These are phyloP conservation scores for Lasioglossum figueresi DNA, from an alignment of 2,888 invertebrate genomes.

Conservation along the genomic window DNA sequence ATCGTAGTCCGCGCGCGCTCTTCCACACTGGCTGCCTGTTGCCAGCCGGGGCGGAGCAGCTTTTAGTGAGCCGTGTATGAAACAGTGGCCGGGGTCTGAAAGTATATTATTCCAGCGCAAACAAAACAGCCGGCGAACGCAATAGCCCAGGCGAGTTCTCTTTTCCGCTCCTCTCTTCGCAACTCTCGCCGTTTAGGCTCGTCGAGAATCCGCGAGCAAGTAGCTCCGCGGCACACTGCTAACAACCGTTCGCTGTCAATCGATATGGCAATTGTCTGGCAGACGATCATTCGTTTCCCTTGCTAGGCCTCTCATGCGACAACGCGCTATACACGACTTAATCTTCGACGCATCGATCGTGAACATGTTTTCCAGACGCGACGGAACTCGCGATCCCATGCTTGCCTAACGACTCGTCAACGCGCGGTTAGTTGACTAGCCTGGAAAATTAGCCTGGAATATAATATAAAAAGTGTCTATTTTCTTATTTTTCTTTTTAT, in stretches of 20 bases:
- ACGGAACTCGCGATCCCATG: neutral
- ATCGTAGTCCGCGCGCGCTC: neutral
- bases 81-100: constrained; percentile 18
- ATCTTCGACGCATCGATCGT: constrained; percentile 46
- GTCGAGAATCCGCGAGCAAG: neutral
- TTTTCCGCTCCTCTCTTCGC: neutral
- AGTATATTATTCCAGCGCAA: constrained; percentile 33
- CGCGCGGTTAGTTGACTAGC: neutral
- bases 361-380: neutral
- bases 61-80: constrained; percentile 21
- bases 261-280: constrained; percentile 24
- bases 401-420: neutral
- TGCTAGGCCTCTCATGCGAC: neutral
- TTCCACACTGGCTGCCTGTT: neutral
- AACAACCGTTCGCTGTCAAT: constrained; percentile 19
- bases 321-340: constrained; percentile 1
- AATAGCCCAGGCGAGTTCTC: neutral
- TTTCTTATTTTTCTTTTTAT: no score
- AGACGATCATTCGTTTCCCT: constrained; percentile 1
- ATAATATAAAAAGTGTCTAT: neutral
- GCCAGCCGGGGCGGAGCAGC: neutral
- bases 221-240: neutral
- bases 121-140: constrained; percentile 16
- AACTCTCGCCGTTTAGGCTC: neutral
- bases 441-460: neutral